These are phyloP conservation scores for Oxyruncus cristatus DNA, from an alignment of 2,113 vertebrate species.

Conservation along the genomic window DNA sequence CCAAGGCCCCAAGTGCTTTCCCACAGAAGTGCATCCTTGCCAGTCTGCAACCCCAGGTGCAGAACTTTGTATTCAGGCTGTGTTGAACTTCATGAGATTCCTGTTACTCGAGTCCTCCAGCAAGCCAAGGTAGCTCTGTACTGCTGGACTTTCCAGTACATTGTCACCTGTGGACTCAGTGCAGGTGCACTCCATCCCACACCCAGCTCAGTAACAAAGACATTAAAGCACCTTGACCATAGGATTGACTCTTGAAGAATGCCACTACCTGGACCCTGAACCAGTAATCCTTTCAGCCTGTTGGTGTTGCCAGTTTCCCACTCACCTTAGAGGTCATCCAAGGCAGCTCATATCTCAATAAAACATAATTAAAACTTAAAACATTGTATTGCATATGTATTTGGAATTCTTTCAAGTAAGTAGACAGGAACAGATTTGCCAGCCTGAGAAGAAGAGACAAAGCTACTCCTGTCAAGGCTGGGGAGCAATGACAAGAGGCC, in stretches of 20 bases:
- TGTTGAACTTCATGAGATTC: background rate
- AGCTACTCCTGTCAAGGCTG: background rate
- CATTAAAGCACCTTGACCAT: background rate
- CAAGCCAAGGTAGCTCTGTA: background rate
- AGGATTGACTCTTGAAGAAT: background rate
- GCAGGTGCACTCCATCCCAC: background rate
- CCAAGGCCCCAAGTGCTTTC: background rate
- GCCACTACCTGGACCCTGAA: background rate
- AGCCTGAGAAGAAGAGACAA: background rate
- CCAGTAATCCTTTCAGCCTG: background rate
- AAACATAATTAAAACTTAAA: background rate
- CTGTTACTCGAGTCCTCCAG: background rate
- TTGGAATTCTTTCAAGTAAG: background rate
- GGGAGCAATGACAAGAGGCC: background rate
- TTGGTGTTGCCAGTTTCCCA: background rate
- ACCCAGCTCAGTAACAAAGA: background rate
- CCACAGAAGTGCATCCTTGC: background rate
- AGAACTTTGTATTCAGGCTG: background rate
- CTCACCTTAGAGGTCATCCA: background rate
- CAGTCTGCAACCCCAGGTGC: background rate
- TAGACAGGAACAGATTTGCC: background rate
- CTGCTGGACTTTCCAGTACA: background rate
- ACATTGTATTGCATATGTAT: background rate
- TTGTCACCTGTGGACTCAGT: accelerated
- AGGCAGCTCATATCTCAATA: background rate